Percentiles rank a stretch among this genome's conserved stretches.
phyloP scores from a whole-genome alignment of 2,888 invertebrate species.

The Hylaea fasciaria region DNA sequence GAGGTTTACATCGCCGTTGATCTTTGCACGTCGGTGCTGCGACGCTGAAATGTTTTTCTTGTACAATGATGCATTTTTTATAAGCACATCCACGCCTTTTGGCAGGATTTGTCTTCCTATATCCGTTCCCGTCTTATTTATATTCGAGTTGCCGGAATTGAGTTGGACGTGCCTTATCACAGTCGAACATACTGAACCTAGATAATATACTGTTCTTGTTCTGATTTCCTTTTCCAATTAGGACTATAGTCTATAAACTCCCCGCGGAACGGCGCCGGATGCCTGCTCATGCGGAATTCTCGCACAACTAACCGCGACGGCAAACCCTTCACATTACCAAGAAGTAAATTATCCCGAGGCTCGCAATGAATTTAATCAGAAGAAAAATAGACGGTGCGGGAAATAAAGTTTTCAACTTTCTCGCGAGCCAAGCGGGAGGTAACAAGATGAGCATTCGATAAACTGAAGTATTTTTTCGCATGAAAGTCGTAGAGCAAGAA shows the following conservation, averaged over 20 bases:
- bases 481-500: constrained; percentile 46
- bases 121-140: constrained; percentile 34
- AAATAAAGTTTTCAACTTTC: constrained; percentile 46
- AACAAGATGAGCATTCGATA: constrained; percentile 48
- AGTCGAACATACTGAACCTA: background rate
- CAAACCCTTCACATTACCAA: constrained; percentile 31
- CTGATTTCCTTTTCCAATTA: constrained; percentile 18
- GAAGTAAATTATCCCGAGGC: constrained; percentile 42
- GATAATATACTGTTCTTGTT: background rate
- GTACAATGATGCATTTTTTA: constrained; percentile 50
- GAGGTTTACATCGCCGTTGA: constrained; percentile 18
- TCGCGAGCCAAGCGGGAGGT: constrained; percentile 42
- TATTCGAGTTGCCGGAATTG: constrained; percentile 8
- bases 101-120: constrained; percentile 34
- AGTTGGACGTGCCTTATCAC: constrained; percentile 10
- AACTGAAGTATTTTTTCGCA: constrained; percentile 47
- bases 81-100: constrained; percentile 38
- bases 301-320: constrained; percentile 36
- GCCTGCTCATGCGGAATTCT: constrained; percentile 34
- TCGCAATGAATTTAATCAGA: constrained; percentile 48
- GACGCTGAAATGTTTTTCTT: constrained; percentile 46
- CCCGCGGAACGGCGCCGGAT: constrained; percentile 17
- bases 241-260: constrained; percentile 18
- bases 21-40: constrained; percentile 19
- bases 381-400: constrained; percentile 46